These are phyloP conservation scores for Empis stercorea DNA, from an alignment of 2,888 invertebrate genomes.

Conservation along the genomic window DNA sequence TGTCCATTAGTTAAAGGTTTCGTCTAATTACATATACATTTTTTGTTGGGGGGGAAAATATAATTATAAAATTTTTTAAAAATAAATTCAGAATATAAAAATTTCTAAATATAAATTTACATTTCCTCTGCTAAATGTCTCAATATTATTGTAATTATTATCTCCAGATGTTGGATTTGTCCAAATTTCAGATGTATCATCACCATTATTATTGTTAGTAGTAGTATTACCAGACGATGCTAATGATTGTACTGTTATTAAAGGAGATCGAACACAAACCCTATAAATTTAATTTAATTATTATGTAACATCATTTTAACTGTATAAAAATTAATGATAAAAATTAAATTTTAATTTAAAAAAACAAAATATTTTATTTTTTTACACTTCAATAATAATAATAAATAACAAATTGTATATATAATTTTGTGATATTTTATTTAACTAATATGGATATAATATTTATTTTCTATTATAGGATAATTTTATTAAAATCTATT, in stretches of 20 bases:
- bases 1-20: no score
- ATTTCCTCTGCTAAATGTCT: no score
- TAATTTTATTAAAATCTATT: constrained; percentile 7
- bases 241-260: constrained; percentile 65
- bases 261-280: constrained; percentile 69
- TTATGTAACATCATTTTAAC: constrained; percentile 8
- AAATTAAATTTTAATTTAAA: constrained; percentile 9
- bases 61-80: no score
- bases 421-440: constrained; percentile 14
- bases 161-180: constrained; percentile 43
- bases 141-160: no score
- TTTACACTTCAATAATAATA: constrained; percentile 1
- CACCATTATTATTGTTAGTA: no score
- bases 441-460: no score
- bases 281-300: constrained; percentile 35
- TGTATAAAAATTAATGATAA: constrained; percentile 9
- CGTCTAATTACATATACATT: no score
- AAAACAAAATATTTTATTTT: no score
- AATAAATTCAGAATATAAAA: no score
- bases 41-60: no score
- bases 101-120: no score
- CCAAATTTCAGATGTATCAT: constrained; percentile 54
- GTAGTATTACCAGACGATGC: constrained; percentile 38
- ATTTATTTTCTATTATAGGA: no score
- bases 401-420: constrained; percentile 9